Evolutionary conservation across 2,113 vertebrate genomes (phyloP).

Genomic region (Sphaerodactylus townsendi): DNA sequence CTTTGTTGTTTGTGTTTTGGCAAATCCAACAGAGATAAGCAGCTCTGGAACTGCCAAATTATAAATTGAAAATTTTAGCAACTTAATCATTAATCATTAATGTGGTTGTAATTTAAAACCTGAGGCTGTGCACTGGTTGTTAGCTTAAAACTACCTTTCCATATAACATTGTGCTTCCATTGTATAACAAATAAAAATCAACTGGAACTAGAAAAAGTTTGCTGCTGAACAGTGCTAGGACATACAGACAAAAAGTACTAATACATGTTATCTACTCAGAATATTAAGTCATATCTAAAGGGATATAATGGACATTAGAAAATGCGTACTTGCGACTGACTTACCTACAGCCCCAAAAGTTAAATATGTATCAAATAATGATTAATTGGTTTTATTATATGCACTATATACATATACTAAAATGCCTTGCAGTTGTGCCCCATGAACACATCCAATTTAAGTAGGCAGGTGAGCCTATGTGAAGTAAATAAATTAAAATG

Average conservation of each 20-base stretch:
- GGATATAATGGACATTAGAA: constrained; percentile 82
- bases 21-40: constrained; percentile 79
- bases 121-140: constrained; percentile 92
- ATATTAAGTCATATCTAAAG: constrained; percentile 79
- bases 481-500: constrained; percentile 78
- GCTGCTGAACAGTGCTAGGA: constrained; percentile 84
- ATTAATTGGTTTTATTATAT: constrained; percentile 86
- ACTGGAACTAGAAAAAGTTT: constrained; percentile 79
- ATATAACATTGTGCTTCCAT: constrained; percentile 97
- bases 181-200: constrained; percentile 84
- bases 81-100: constrained; percentile 79
- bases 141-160: constrained; percentile 89
- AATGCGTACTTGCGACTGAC: constrained; percentile 79
- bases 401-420: constrained; percentile 87
- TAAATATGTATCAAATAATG: constrained; percentile 88
- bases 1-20: constrained; percentile 69
- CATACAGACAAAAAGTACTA: constrained; percentile 86
- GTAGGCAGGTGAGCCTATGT: constrained; percentile 73
- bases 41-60: constrained; percentile 80
- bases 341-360: constrained; percentile 82
- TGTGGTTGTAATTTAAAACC: constrained; percentile 90
- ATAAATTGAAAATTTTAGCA: constrained; percentile 73
- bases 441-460: constrained; percentile 71
- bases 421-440: constrained; percentile 77
- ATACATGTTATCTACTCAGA: constrained; percentile 81